Conservation (phyloP, 1,140 invertebrate species). For the Drosophila melanica region DNA sequence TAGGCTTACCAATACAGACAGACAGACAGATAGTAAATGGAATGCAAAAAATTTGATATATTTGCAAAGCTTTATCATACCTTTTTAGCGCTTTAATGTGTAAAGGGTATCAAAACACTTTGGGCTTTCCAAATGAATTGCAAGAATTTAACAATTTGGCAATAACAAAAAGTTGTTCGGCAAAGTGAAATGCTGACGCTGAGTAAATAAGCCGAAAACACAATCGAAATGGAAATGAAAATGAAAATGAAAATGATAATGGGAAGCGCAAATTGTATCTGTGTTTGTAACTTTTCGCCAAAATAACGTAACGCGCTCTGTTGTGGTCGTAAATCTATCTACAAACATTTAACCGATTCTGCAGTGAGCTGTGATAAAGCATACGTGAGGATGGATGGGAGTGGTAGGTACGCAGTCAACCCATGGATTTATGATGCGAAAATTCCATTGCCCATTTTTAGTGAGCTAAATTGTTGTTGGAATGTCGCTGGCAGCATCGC, state of each 20-base stretch:
- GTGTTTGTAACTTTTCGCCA: slow-evolving; percentile 19
- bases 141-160: slow-evolving; percentile 26
- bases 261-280: slow-evolving; percentile 43
- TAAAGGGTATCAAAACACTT: slow-evolving; percentile 18
- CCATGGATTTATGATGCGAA: slow-evolving; percentile 66
- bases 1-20: too few species aligned
- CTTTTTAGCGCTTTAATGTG: not conserved
- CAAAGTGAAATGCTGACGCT: slow-evolving; percentile 30
- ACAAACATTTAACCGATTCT: slow-evolving; percentile 41
- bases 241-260: slow-evolving; percentile 40
- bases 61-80: not conserved
- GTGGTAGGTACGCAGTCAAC: not conserved
- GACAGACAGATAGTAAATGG: too few species aligned
- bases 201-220: slow-evolving; percentile 19
- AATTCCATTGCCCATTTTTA: slow-evolving; percentile 48
- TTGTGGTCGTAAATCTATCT: slow-evolving; percentile 38
- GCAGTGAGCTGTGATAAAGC: not conserved
- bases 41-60: not conserved
- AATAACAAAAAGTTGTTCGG: slow-evolving; percentile 26
- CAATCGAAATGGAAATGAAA: slow-evolving; percentile 34
- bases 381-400: not conserved
- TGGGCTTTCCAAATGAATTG: slow-evolving; percentile 27
- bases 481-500: slow-evolving; percentile 37
- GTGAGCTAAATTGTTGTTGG: slow-evolving; percentile 29
- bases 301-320: slow-evolving; percentile 12